Conservation (phyloP, 2,113 vertebrate genomes). For the Galeopterus variegatus region DNA sequence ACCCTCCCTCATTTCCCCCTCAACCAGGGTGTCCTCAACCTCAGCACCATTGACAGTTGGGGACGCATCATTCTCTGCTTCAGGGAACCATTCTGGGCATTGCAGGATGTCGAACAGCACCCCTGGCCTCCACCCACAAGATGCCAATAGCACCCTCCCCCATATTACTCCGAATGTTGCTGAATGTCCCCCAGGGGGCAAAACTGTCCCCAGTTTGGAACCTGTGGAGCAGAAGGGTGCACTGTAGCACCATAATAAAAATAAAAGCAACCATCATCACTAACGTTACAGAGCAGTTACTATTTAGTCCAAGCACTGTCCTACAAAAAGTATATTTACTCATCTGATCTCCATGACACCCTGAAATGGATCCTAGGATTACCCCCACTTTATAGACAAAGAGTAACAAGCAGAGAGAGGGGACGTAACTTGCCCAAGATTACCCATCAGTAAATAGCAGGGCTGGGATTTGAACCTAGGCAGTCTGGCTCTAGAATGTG, state of each 20-base stretch:
- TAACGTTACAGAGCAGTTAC: background rate
- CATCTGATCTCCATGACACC: background rate
- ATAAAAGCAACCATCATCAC: background rate
- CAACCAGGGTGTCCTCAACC: background rate
- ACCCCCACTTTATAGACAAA: background rate
- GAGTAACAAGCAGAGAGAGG: background rate
- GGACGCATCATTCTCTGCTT: rapidly evolving
- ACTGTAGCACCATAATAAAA: background rate
- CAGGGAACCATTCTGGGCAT: rapidly evolving
- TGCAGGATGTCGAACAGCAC: background rate
- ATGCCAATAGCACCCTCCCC: background rate
- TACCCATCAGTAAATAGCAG: background rate
- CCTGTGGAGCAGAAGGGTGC: background rate
- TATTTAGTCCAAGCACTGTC: background rate
- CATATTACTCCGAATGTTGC: background rate
- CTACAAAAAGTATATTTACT: background rate
- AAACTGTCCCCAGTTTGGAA: background rate
- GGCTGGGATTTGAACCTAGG: background rate
- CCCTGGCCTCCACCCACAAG: background rate
- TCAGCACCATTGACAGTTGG: rapidly evolving
- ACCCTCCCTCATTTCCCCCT: background rate
- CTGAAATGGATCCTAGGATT: background rate
- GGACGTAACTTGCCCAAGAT: background rate
- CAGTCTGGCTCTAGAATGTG: background rate
- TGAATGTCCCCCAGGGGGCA: background rate